Evolutionary conservation across 2,888 invertebrate species (phyloP), one percentile per base, ranked within the genome.

Genomic region (Tenthredo scrophulariae): DNA sequence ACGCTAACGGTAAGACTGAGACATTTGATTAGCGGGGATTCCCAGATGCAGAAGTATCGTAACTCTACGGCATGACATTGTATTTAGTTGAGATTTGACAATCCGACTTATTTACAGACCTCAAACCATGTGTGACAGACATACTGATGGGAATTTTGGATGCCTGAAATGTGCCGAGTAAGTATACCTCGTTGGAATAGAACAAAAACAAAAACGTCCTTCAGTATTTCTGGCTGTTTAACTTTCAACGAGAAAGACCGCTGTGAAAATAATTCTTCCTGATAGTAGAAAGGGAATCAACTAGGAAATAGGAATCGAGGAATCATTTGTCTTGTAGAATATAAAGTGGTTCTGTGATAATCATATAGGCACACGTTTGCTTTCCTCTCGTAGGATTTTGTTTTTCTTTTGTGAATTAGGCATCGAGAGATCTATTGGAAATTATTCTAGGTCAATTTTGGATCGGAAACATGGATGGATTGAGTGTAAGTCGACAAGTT

Each of bases 401-500:
- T 67, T 29, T 26, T 37, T 37, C n/a, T 4, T 70, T n/a, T 15
- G 6, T 58, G 26, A 67, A 67, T 67, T 10, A 67, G 13, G 2
- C 10, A n/a, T 40, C 37, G 13, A 3, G 37, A 7, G 26, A 13
- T 62, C 13, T 10, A 33, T 67, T 67, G 33, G 43, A 40, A 80
- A 83, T 67, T 1, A 67, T 83, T 67, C 33, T 6, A 83, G 83
- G 29, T 29, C 26, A n/a, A n/a, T 83, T 26, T 43, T 83, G 43
- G 70, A 43, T 9, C 7, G 80, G 3, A 90, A 88, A 65, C 58
- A 88, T 5, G 87, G 89, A 65, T 91, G 91, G 91, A 77, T 91
- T 4, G 87, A 90, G 72, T 91, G 90, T 58, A 83, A 65, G 29
- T 91, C 91, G 1, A 88, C 65, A n/a, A 89, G 72, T n/a, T 85